Percentiles rank a stretch among this genome's conserved stretches.
Conservation (phyloP, 2,888 invertebrate species). For the Diplolepis rosae region DNA sequence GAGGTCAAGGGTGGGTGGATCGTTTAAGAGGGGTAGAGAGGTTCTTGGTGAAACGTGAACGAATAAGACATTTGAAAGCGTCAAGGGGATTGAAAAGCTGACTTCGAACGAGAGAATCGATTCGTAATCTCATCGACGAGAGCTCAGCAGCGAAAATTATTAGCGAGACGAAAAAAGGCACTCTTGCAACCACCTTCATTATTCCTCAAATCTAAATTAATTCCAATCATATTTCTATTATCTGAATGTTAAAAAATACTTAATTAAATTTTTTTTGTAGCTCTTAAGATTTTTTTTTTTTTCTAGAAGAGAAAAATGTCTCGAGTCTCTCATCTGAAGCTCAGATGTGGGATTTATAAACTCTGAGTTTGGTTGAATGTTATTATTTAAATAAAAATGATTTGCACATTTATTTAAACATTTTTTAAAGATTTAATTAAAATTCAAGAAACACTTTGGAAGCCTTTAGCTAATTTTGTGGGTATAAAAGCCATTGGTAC, state of each 20-base stretch:
- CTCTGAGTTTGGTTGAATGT: neutral
- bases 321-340: neutral
- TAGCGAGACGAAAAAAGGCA: neutral
- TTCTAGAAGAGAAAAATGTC: neutral
- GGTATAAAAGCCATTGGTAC: neutral
- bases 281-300: no score
- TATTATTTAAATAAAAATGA: no score
- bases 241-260: no score
- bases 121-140: conserved; percentile 16
- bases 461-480: neutral
- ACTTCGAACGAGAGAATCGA: conserved; percentile 21
- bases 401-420: no score
- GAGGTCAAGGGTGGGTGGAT: conserved; percentile 9
- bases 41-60: conserved; percentile 3
- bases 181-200: neutral
- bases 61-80: conserved; percentile 20
- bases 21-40: conserved; percentile 14
- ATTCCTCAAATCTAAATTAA: neutral
- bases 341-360: neutral
- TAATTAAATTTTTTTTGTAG: no score
- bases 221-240: neutral
- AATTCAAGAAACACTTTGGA: neutral
- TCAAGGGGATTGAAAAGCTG: conserved; percentile 21
- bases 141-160: conserved; percentile 20
- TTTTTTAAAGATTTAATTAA: neutral